These are phyloP conservation scores for Pseudomyrmex sp. DNA, from an alignment of 1,140 invertebrate species.

Conservation along the genomic window DNA sequence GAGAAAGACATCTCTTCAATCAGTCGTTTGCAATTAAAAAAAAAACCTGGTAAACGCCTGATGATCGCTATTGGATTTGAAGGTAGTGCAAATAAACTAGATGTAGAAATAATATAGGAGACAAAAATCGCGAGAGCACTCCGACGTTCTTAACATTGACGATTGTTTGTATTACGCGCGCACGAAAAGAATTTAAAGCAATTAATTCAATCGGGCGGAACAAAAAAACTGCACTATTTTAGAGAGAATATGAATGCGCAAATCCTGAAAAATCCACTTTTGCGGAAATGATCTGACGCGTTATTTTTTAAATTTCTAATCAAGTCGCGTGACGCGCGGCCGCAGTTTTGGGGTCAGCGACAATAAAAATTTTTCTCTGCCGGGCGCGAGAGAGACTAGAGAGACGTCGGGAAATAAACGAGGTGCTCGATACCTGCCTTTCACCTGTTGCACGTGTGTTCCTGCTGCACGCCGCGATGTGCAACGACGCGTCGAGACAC, in stretches of 20 bases:
- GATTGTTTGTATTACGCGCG: too few relatives aligned
- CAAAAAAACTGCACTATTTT: background rate
- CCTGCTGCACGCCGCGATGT: conserved; percentile 22
- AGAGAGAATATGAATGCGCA: background rate
- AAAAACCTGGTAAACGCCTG: too few relatives aligned
- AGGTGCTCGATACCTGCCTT: conserved; percentile 69
- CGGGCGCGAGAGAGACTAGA: conserved; percentile 1
- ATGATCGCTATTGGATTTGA: too few relatives aligned
- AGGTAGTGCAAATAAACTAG: too few relatives aligned
- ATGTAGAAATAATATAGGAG: too few relatives aligned
- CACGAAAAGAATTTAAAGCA: too few relatives aligned
- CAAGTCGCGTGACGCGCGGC: conserved; percentile 3
- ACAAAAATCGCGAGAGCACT: background rate
- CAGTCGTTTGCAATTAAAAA: too few relatives aligned
- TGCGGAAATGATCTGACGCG: background rate
- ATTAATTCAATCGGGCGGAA: background rate
- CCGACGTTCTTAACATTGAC: too few relatives aligned
- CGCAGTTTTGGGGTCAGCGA: conserved; percentile 35
- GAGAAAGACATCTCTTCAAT: too few relatives aligned
- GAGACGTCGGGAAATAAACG: conserved; percentile 62
- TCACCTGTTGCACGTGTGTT: conserved; percentile 80
- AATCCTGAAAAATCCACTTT: conserved; percentile 7
- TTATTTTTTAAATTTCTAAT: conserved; percentile 48
- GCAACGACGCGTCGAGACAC: conserved; percentile 59
- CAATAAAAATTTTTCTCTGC: conserved; percentile 55